Percentiles rank a stretch among this genome's conserved stretches.
These are phyloP conservation scores for Arctia plantaginis DNA, from an alignment of 2,888 invertebrate species.

Conservation along the genomic window DNA sequence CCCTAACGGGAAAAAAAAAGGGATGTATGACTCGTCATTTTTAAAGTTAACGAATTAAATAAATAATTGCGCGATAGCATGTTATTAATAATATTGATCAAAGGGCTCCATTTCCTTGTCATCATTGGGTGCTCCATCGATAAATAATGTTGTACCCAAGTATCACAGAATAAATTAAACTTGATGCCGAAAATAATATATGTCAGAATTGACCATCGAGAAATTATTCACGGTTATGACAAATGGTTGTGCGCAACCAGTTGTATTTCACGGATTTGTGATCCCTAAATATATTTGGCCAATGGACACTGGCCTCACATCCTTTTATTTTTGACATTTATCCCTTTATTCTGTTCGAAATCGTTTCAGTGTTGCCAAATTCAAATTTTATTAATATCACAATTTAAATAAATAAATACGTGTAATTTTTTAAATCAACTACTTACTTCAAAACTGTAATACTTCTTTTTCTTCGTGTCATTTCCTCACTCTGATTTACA, in stretches of 20 bases:
- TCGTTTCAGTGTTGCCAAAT: not conserved
- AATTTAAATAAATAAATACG: too few relatives aligned
- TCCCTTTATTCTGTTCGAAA: conserved; percentile 22
- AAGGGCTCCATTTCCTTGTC: conserved; percentile 1
- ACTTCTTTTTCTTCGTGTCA: too few relatives aligned
- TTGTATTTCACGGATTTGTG: conserved; percentile 78
- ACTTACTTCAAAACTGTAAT: too few relatives aligned
- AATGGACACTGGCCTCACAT: conserved; percentile 46
- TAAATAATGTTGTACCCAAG: conserved; percentile 55
- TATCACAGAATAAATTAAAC: conserved; percentile 65
- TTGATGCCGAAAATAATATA: conserved; percentile 77
- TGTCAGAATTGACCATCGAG: conserved; percentile 52
- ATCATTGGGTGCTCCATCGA: conserved; percentile 58
- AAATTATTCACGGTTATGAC: conserved; percentile 79
- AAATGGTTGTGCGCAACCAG: conserved; percentile 65
- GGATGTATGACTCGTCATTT: too few relatives aligned
- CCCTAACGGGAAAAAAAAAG: too few relatives aligned
- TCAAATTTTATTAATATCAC: not conserved
- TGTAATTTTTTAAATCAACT: too few relatives aligned
- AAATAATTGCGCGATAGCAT: too few relatives aligned
- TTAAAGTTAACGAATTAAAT: too few relatives aligned
- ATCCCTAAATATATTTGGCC: conserved; percentile 61
- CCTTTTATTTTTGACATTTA: conserved; percentile 38
- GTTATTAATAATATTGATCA: not conserved
- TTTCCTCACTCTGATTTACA: too few relatives aligned